phyloP scores from a whole-genome alignment of 92 coral and sea anemone species.

The Bergia sp. region DNA sequence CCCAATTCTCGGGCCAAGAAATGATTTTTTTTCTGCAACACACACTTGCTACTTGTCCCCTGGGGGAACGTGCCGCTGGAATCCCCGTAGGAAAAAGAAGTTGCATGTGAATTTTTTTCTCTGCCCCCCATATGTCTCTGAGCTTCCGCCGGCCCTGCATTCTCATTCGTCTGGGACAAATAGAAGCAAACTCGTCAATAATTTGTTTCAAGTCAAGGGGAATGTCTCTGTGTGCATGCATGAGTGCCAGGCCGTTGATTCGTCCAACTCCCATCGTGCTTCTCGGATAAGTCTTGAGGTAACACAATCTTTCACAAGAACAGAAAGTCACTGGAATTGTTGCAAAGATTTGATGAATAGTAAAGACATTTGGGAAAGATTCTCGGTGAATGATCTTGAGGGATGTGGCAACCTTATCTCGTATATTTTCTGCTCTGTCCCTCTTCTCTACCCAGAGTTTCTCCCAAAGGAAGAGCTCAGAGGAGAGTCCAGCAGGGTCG shows the following conservation, averaged over 20 bases:
- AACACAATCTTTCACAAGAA: slow-evolving; percentile 48
- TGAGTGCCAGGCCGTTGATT: slow-evolving; percentile 55
- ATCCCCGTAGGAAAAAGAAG: too few species aligned
- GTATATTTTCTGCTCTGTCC: slow-evolving; percentile 53
- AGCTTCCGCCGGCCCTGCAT: too few species aligned
- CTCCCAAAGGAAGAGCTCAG: slow-evolving; percentile 28
- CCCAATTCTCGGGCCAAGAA: too few species aligned
- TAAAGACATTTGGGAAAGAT: slow-evolving; percentile 39
- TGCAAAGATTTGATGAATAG: slow-evolving; percentile 49
- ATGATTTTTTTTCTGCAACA: too few species aligned
- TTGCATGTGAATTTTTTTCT: too few species aligned
- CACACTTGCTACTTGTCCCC: too few species aligned
- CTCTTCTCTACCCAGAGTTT: slow-evolving; percentile 50
- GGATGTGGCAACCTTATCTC: slow-evolving; percentile 46
- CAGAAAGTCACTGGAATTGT: slow-evolving; percentile 57
- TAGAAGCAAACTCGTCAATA: slow-evolving; percentile 51
- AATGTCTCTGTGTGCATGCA: slow-evolving; percentile 52
- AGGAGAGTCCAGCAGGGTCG: slow-evolving; percentile 51
- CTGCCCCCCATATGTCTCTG: too few species aligned
- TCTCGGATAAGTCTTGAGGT: slow-evolving; percentile 45
- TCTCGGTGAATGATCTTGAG: slow-evolving; percentile 44
- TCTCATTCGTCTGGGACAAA: slow-evolving; percentile 54
- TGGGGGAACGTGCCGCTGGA: too few species aligned
- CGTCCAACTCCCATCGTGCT: slow-evolving; percentile 55
- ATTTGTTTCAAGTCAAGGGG: slow-evolving; percentile 51